These are phyloP conservation scores for Dicyema japonicum DNA, from an alignment of 1,140 invertebrate genomes.

Conservation along the genomic window DNA sequence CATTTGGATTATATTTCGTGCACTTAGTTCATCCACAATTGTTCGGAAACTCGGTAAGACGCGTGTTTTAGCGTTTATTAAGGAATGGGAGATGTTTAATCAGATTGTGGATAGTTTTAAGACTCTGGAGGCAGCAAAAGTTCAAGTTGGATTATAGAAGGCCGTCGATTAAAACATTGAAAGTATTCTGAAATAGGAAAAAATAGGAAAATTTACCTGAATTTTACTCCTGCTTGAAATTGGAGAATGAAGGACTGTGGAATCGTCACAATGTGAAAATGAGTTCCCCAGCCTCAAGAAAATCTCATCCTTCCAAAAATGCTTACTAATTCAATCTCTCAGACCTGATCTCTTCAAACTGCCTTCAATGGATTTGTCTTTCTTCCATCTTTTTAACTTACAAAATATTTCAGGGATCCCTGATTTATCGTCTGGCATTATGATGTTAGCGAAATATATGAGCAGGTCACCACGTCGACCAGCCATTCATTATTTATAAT, in stretches of 20 bases:
- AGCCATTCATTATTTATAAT: conserved; percentile 42
- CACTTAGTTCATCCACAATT: conserved; percentile 29
- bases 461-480: conserved; percentile 23
- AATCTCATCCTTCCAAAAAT: conserved; percentile 39
- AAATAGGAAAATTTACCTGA: conserved; percentile 24
- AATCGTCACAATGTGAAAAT: conserved; percentile 26
- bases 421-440: conserved; percentile 27
- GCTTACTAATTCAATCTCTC: conserved; percentile 43
- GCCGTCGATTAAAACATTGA: conserved; percentile 27
- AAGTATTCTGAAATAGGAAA: conserved; percentile 18
- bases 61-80: conserved; percentile 6
- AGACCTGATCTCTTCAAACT: conserved; percentile 39
- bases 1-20: conserved; percentile 37
- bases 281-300: conserved; percentile 24
- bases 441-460: conserved; percentile 26
- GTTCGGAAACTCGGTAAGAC: conserved; percentile 27
- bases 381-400: conserved; percentile 13
- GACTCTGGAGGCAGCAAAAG: conserved; percentile 12
- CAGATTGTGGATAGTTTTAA: conserved; percentile 8
- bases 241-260: conserved; percentile 32
- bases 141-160: conserved; percentile 30
- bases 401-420: conserved; percentile 19
- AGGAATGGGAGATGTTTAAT: conserved; percentile 52
- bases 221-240: conserved; percentile 27
- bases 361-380: conserved; percentile 33